Base-by-base conservation (phyloP, 2,113 vertebrate genomes). In the Eonycteris spelaea region DNA sequence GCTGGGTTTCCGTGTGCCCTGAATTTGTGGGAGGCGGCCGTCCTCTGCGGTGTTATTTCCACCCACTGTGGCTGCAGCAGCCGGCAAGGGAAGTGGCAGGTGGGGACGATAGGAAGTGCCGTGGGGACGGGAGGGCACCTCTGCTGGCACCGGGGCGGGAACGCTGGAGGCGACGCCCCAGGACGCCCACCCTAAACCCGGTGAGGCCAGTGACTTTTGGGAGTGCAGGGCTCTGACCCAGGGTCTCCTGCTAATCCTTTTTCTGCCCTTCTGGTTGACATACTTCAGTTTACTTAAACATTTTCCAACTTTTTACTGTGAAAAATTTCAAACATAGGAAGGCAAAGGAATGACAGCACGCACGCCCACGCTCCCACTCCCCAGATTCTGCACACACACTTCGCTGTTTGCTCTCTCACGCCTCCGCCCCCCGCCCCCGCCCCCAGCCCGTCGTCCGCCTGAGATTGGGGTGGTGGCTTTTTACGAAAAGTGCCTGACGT, bases 321-420 rank as follows among this genome's bases (percentile, higher is more conserved):
- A 48, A 82, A 26, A 15, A 8, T 33, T 70, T 77, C 30, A 53
- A 18, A 61, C 7, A 15, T 18, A 0, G 26, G 51, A 40, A 61
- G 53, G 2, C 5, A 35, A 33, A 10, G 13, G 73, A 35, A 6
- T 3, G 19, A 2, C 2, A 7, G 33, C 1, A 1, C 0, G 5
- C 4, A 21, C 3, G 9, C 40, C 61, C 8, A 2, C 2, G 1
- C 0, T 0, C 24, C 68, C 11, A 4, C 30, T 43, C 0, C 35
- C 10, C 0, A 0, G 70, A 19, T 14, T 8, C 57, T 10, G 5
- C 0, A 3, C 0, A 16, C 35, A 1, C 5, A 0, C 6, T 3
- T 7, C 16, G 35, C 38, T 38, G 0, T 8, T 2, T 1, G 55
- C 12, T 16, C 7, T 21, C 0, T n/a, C 71, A 3, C 24, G 6